These are phyloP conservation scores for Dasypolia templi DNA, from an alignment of 2,888 invertebrate species.

Conservation along the genomic window DNA sequence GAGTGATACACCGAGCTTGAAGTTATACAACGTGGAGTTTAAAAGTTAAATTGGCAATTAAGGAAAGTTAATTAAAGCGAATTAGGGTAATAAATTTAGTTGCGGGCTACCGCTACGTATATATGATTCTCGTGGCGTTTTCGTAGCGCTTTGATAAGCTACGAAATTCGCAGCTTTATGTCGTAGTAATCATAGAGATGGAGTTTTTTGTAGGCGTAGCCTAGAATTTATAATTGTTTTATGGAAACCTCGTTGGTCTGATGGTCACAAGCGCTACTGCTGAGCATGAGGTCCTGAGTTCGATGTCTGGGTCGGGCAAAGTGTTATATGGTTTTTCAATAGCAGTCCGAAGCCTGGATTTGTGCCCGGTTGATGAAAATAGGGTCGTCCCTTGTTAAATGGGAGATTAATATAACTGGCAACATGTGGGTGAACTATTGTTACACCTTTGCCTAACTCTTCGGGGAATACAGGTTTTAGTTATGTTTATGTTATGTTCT, in stretches of 20 bases:
- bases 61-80: conserved; percentile 40
- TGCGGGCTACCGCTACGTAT: conserved; percentile 23
- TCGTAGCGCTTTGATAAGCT: conserved; percentile 5
- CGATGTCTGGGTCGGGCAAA: too few species aligned
- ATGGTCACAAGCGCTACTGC: too few species aligned
- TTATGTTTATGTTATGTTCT: neutral
- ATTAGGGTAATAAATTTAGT: conserved; percentile 30
- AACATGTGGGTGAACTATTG: neutral
- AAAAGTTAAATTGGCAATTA: conserved; percentile 49
- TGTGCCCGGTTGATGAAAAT: too few species aligned
- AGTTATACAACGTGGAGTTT: conserved; percentile 37
- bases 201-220: neutral
- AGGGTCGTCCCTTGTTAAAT: too few species aligned
- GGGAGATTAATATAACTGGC: too few species aligned
- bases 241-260: too few species aligned
- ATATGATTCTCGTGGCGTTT: conserved; percentile 6
- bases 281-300: too few species aligned
- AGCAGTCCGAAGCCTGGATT: too few species aligned
- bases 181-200: neutral
- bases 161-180: neutral
- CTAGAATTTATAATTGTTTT: neutral
- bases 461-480: neutral
- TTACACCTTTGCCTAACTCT: neutral
- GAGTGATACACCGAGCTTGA: conserved; percentile 31
- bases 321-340: too few species aligned